These are phyloP conservation scores for Malurus leucopterus DNA, from an alignment of 2,797 vertebrate genomes.

Conservation along the genomic window DNA sequence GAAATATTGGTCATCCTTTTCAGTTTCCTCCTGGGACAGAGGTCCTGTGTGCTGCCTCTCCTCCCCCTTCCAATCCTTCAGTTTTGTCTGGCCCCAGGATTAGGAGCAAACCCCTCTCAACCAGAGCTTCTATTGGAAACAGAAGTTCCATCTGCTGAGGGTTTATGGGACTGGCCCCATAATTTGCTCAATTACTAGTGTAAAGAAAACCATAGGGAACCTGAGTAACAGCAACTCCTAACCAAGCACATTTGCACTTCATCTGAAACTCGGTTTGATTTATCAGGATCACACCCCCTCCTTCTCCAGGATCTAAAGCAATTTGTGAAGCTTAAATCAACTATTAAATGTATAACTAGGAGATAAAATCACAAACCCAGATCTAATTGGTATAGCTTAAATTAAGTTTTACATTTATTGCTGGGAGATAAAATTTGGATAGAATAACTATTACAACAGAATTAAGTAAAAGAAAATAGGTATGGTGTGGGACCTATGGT, in stretches of 20 bases:
- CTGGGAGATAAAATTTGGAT: constrained; percentile 58
- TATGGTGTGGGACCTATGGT: not conserved
- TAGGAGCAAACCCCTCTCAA: not conserved
- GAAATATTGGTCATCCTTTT: not conserved
- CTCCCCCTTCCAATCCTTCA: accelerated
- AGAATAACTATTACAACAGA: constrained; percentile 64
- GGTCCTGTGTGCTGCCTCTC: not conserved
- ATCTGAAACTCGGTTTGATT: constrained; percentile 4
- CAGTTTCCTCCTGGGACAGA: not conserved
- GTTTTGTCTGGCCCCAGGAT: not conserved
- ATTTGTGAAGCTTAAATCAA: constrained; percentile 66
- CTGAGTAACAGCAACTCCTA: constrained; percentile 27
- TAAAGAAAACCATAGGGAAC: constrained; percentile 43
- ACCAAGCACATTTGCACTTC: constrained; percentile 14
- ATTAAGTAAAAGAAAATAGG: constrained; percentile 62
- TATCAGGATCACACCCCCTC: not conserved
- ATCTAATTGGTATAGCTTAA: constrained; percentile 65
- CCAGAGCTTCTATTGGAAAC: not conserved
- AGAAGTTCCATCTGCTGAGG: constrained; percentile 28
- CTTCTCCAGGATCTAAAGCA: constrained; percentile 32
- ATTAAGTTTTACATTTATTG: constrained; percentile 62
- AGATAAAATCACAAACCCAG: constrained; percentile 66
- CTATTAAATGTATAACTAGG: constrained; percentile 55
- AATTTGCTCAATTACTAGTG: constrained; percentile 51
- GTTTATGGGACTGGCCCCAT: constrained; percentile 22